Evolutionary conservation across 2,888 invertebrate genomes (phyloP), one percentile per base, ranked within the genome.

Genomic region (Diarsia rubi): DNA sequence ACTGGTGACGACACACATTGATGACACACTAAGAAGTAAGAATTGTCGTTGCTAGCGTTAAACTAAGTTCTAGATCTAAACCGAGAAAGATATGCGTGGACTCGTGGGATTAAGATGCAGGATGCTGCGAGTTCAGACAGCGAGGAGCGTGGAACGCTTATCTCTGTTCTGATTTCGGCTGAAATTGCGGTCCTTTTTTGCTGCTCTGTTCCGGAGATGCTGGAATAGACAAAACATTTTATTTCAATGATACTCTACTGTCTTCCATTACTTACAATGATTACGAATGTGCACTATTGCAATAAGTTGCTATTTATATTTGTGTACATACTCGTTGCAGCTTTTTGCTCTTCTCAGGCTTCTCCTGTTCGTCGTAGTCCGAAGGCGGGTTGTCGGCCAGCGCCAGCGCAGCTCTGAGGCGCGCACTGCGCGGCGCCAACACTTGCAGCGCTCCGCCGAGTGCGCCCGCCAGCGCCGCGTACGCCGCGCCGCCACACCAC

Each of bases 141-240:
- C 42, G 57, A 67, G 8, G 19, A 11, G 37, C 12, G 37, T 37
- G 19, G 45, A 45, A 24, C 99, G 97, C 94, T 99, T 99, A 96
- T 99, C 99, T 75, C 99, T 97, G 94, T 98, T 98, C 96, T 98
- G 99, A 88, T 98, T 98, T 86, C 99, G 97, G 1, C 98, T 98
- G 83, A 99, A 97, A 62, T 99, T 98, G 81, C 99, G 97, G 63
- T 98, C 98, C 94, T 99, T 99, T 95, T 98, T 98, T 78, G 98
- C 98, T 37, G 99, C 99, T 69, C 98, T 98, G 96, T 99, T 99
- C 90, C 98, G 97, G 81, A 98, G 95, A 88, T 98, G 98, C 98
- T 99, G 97, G 37, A 97, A 97, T 83, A 24, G 5, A 70, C 6
- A 69, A 12, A 16, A 49, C 16, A 54, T 57, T 27, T 57, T 12